Percentiles rank a stretch among this genome's conserved stretches.
These are phyloP conservation scores for Atrina japonica DNA, from an alignment of 2,888 invertebrate species.

Conservation along the genomic window DNA sequence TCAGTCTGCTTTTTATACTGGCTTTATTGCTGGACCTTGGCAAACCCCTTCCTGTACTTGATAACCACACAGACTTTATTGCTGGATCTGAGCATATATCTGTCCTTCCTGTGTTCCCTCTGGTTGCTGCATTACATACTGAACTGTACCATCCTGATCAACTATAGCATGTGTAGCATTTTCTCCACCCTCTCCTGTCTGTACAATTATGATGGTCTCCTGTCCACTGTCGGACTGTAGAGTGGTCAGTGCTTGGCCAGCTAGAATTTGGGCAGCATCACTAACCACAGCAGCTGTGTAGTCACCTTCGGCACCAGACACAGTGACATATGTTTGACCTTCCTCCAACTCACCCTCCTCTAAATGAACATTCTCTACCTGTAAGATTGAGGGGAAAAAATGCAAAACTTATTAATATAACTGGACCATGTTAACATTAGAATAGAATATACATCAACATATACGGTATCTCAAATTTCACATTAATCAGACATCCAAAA, in stretches of 20 bases:
- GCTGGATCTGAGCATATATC: conserved; percentile 38
- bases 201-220: conserved; percentile 76
- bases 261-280: conserved; percentile 67
- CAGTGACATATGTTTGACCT: conserved; percentile 55
- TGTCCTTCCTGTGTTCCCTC: conserved; percentile 36
- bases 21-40: too few species aligned
- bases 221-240: conserved; percentile 70
- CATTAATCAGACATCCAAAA: too few species aligned
- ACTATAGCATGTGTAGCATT: conserved; percentile 75
- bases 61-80: conserved; percentile 7
- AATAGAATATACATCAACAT: conserved; percentile 1
- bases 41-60: too few species aligned
- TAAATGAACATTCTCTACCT: background rate
- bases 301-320: conserved; percentile 53
- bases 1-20: too few species aligned
- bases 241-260: conserved; percentile 71
- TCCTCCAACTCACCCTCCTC: conserved; percentile 49
- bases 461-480: too few species aligned
- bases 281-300: conserved; percentile 64
- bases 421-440: too few species aligned
- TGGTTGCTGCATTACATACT: conserved; percentile 68
- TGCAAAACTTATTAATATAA: too few species aligned
- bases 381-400: background rate
- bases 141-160: conserved; percentile 69
- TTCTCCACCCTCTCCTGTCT: conserved; percentile 73